Conservation (phyloP, 2,113 vertebrate genomes). For the Brachypteracias leptosomus region DNA sequence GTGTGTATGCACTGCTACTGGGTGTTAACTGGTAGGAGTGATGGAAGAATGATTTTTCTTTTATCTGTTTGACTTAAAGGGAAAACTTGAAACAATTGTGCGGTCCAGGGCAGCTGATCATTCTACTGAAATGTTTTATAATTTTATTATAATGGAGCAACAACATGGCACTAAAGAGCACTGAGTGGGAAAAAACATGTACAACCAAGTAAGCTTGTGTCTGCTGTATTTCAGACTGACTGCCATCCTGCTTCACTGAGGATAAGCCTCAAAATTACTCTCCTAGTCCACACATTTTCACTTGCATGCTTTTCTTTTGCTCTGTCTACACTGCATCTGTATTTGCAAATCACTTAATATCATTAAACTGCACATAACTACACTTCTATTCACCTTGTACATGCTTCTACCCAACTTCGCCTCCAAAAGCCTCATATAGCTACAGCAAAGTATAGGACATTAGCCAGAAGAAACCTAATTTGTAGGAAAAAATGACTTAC, state of each 20-base stretch:
- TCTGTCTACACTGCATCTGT: background rate
- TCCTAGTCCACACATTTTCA: background rate
- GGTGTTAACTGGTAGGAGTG: background rate
- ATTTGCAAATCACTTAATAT: background rate
- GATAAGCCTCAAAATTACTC: background rate
- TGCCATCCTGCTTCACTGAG: background rate
- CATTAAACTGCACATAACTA: background rate
- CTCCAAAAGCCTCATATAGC: background rate
- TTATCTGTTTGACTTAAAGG: background rate
- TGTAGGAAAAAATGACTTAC: background rate
- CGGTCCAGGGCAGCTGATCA: background rate
- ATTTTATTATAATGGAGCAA: background rate
- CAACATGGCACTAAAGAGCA: background rate
- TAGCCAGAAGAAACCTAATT: background rate
- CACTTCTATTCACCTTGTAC: background rate
- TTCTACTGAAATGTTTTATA: background rate
- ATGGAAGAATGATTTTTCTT: background rate
- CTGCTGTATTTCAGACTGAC: background rate
- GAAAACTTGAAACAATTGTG: background rate
- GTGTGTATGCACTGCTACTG: background rate
- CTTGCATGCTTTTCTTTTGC: background rate
- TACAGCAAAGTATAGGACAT: background rate
- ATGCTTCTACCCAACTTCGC: background rate
- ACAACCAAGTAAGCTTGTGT: background rate
- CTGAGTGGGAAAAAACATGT: background rate